Conservation (phyloP, 1,140 invertebrate genomes). For the Anthonomus grandis region DNA sequence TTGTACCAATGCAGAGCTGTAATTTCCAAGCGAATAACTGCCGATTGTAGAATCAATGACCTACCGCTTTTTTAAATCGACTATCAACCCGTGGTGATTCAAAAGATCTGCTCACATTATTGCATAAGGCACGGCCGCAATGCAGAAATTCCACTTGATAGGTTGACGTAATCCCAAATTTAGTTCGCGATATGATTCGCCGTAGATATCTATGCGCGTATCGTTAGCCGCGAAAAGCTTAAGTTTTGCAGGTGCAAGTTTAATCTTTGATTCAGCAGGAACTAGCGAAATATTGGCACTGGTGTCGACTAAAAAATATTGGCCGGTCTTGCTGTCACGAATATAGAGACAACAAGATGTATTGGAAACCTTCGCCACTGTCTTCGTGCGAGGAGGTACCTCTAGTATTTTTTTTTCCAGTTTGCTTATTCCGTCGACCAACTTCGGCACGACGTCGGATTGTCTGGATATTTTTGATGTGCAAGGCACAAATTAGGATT, state of each 20-base stretch:
- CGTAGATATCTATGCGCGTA: neutral
- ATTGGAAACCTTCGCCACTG: neutral
- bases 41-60: slow-evolving; percentile 36
- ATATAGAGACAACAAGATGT: slow-evolving; percentile 1
- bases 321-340: neutral
- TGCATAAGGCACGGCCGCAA: slow-evolving; percentile 44
- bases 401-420: slow-evolving; percentile 2
- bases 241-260: neutral
- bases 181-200: neutral
- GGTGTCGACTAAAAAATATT: neutral
- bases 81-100: slow-evolving; percentile 37
- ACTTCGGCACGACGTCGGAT: neutral
- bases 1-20: neutral
- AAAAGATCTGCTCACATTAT: slow-evolving; percentile 50
- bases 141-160: slow-evolving; percentile 45
- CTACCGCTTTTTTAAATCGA: slow-evolving; percentile 38
- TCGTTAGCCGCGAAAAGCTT: neutral
- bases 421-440: neutral
- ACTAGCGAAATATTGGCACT: neutral
- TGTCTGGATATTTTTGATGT: slow-evolving; percentile 1
- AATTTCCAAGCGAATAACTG: neutral
- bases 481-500: slow-evolving; percentile 2
- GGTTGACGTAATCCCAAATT: slow-evolving; percentile 16
- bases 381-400: slow-evolving; percentile 1
- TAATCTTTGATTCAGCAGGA: neutral